Percentiles rank a stretch among this genome's conserved stretches.
phyloP scores from a whole-genome alignment of 2,888 invertebrate genomes.

The Pogonocherus hispidulus region DNA sequence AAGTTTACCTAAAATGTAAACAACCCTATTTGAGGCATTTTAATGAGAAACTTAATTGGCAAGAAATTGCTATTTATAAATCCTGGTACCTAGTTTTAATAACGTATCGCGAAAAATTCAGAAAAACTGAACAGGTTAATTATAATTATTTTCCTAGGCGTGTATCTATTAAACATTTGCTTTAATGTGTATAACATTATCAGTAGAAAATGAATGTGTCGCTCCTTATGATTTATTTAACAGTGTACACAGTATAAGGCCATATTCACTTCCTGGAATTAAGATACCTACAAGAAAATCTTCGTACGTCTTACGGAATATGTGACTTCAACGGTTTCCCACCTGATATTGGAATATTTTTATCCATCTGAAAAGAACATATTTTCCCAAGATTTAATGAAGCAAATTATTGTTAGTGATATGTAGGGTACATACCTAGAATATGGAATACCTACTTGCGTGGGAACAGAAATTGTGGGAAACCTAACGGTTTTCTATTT shows the following conservation, averaged over 20 bases:
- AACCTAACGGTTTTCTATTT: neutral
- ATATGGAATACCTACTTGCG: too few species aligned
- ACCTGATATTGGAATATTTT: neutral
- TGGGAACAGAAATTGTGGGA: constrained; percentile 1
- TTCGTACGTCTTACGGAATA: too few species aligned
- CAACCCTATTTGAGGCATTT: neutral
- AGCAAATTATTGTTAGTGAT: neutral
- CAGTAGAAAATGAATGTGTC: constrained; percentile 16
- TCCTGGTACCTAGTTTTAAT: too few species aligned
- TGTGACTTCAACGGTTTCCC: neutral
- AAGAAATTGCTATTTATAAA: constrained; percentile 14
- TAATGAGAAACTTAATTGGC: constrained; percentile 27
- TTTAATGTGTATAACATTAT: constrained; percentile 26
- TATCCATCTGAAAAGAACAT: neutral
- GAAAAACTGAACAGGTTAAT: neutral
- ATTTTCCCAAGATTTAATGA: neutral
- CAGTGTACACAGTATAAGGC: too few species aligned
- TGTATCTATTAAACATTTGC: constrained; percentile 24
- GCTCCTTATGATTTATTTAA: neutral
- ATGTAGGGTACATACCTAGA: neutral
- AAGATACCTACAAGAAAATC: too few species aligned
- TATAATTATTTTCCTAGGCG: constrained; percentile 4
- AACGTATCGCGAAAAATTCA: neutral
- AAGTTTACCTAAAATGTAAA: neutral
- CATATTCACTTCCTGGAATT: neutral